Percentiles rank a stretch among this genome's conserved stretches.
Conservation (phyloP, 2,888 invertebrate genomes). For the Aporophyla nigra region DNA sequence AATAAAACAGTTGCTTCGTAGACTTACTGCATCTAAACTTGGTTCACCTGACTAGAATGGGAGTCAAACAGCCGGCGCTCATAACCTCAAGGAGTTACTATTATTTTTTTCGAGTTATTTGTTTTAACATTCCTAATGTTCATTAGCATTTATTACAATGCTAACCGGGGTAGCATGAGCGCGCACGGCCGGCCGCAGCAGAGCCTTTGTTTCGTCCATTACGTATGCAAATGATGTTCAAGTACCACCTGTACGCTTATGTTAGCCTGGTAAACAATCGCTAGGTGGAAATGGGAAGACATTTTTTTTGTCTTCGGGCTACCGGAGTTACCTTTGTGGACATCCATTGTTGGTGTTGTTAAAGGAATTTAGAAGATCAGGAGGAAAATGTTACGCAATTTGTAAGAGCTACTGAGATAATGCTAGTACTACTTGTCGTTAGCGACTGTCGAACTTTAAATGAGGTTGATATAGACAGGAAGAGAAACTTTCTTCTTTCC, state of each 20-base stretch:
- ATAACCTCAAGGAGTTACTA: conserved; percentile 56
- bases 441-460: conserved; percentile 29
- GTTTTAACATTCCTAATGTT: conserved; percentile 82
- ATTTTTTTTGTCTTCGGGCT: conserved; percentile 73
- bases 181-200: conserved; percentile 79
- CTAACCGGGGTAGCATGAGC: conserved; percentile 83
- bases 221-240: conserved; percentile 82
- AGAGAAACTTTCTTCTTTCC: neutral
- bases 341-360: conserved; percentile 63
- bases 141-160: conserved; percentile 88
- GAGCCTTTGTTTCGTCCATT: conserved; percentile 87
- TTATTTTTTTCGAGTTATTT: conserved; percentile 68
- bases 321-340: conserved; percentile 73
- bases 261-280: conserved; percentile 84
- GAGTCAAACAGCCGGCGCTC: conserved; percentile 56
- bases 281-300: conserved; percentile 81
- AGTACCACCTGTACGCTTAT: conserved; percentile 86
- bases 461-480: neutral
- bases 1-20: conserved; percentile 24
- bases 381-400: conserved; percentile 55
- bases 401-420: conserved; percentile 59
- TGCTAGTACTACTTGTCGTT: conserved; percentile 34
- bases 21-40: conserved; percentile 40
- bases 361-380: conserved; percentile 57
- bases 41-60: conserved; percentile 54